Evolutionary conservation across 2,113 vertebrate species (phyloP), one percentile per base, ranked within the genome.

Genomic region (Epinephelus cyanopodus): DNA sequence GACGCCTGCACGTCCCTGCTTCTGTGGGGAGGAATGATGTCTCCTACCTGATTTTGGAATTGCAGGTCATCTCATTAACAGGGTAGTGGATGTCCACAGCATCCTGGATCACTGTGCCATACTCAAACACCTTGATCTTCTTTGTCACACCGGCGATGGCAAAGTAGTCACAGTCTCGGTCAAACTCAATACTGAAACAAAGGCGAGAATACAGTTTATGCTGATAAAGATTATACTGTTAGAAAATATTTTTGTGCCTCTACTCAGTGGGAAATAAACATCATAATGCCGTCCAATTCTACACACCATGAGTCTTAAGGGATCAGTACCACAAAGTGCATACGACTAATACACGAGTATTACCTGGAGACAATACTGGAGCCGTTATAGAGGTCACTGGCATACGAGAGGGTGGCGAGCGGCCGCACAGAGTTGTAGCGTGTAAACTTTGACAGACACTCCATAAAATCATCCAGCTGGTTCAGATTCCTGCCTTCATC

Each of bases 311-410:
- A 21, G 25, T 23, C 53, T 47, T 39, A 2, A 70, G 4, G 27
- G 15, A 61, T 3, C n/a, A 53, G 14, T 10, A n/a, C 10, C 9
- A 18, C 13, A 11, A 39, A 25, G 10, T 19, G 18, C 25, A 25
- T 2, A 12, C 10, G 4, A 29, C 5, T 3, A 18, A 18, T 0
- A 47, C 2, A 17, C 10, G n/a, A 94, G 88, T 15, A 17, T 18
- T 96, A 99, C 98, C 98, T 99, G 87, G 98, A 99, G 15, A 99
- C 98, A 77, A 99, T 99, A 92, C 98, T 99, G 92, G 98, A 99
- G 76, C 98, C 98, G 69, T 99, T 99, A 88, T 99, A 99, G 73
- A 99, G 97, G 92, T 99, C 98, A 63, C 98, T 99, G 62, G 98
- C 98, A 0, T 99, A 99, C 1, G 98, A 99, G 33, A 99, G 95